Conservation (phyloP, 1,140 invertebrate species). For the Scaptomyza montana region DNA sequence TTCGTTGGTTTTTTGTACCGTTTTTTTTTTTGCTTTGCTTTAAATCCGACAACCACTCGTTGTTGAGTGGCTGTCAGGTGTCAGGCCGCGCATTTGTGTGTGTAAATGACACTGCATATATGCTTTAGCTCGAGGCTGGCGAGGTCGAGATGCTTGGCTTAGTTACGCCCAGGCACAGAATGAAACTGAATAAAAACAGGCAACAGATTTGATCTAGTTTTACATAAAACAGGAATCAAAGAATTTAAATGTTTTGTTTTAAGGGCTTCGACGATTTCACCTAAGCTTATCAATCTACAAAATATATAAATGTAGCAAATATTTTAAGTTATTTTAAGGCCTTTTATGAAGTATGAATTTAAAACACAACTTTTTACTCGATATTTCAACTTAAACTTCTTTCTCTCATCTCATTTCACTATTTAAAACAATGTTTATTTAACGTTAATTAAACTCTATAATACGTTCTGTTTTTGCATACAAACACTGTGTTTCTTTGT, state of each 20-base stretch:
- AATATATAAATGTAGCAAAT: too few relatives aligned
- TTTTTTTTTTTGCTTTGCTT: conserved; percentile 49
- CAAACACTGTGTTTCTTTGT: too few relatives aligned
- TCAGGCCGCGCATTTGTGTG: conserved; percentile 56
- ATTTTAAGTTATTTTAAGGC: too few relatives aligned
- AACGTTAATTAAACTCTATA: background rate
- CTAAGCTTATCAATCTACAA: too few relatives aligned
- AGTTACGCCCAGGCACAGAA: conserved; percentile 15
- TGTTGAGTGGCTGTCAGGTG: conserved; percentile 79
- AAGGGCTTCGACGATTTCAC: too few relatives aligned
- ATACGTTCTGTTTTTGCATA: background rate
- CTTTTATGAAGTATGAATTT: too few relatives aligned
- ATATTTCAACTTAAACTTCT: too few relatives aligned
- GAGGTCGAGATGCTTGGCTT: conserved; percentile 45
- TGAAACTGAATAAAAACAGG: conserved; percentile 30
- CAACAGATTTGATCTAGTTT: background rate
- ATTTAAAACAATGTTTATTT: background rate
- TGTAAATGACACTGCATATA: conserved; percentile 63
- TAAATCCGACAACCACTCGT: conserved; percentile 77
- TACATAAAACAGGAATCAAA: background rate
- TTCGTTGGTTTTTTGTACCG: conserved; percentile 37
- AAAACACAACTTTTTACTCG: too few relatives aligned
- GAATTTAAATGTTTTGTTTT: too few relatives aligned
- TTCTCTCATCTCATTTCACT: too few relatives aligned
- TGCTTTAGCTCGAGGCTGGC: conserved; percentile 16